These are phyloP conservation scores for Calliopsis andreniformis DNA, from an alignment of 1,140 invertebrate species.

Conservation along the genomic window DNA sequence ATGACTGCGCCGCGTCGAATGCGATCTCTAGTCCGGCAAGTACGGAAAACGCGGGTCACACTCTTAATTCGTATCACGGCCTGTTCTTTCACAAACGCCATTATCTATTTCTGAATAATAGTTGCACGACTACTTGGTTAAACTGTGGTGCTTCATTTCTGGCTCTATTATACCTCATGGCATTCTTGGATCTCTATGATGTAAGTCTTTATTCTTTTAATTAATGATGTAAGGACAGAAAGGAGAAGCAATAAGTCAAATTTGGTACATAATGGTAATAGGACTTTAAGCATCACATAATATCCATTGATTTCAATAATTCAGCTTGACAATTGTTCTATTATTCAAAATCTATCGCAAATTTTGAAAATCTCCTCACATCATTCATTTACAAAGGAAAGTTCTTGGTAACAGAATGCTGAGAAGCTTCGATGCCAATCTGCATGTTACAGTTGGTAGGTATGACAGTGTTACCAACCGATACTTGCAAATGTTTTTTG, in stretches of 20 bases:
- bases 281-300: no score
- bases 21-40: constrained; percentile 26
- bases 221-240: no score
- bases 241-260: no score
- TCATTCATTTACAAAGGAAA: no score
- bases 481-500: neutral
- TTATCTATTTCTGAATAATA: constrained; percentile 14
- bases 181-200: neutral
- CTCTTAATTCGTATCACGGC: constrained; percentile 1
- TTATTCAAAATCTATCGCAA: no score
- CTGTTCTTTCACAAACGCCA: neutral
- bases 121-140: neutral
- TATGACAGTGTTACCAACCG: constrained; percentile 1
- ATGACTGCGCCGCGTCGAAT: constrained; percentile 1
- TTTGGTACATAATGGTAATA: no score
- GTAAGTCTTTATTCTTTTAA: neutral
- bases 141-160: neutral
- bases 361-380: no score
- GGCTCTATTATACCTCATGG: neutral
- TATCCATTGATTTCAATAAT: no score
- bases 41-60: constrained; percentile 22
- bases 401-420: no score
- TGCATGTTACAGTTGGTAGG: constrained; percentile 9
- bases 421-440: neutral
- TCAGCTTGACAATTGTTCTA: no score